Base-by-base conservation (phyloP, 2,888 invertebrate species). In the Embidobia sp. region DNA sequence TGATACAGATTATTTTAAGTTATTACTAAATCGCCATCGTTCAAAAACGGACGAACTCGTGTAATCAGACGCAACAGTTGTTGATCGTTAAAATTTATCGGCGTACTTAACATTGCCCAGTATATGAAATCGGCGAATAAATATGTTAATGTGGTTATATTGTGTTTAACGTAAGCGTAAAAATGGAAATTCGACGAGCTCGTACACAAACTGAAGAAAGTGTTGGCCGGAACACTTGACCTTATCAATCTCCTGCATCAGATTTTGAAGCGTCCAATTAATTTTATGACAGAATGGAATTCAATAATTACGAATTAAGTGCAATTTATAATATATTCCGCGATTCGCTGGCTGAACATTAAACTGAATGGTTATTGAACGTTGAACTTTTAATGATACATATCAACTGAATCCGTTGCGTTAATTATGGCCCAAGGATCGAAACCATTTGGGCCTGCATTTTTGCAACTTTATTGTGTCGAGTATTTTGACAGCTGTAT, bases 251-350 rank as follows among this genome's bases (percentile, higher is more conserved):
- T 48, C 26, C 48, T 19, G 27, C 37, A 67, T 67, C 55, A 18
- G 13, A 48, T 48, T 55, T 37, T 48, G 8, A n/a, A 57, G n/a
- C 42, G 27, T 10, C 40, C 29, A 67, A 48, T 67, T 67, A 67
- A 67, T 67, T 67, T 57, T 57, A 55, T 40, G 48, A 22, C 40
- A 16, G 5, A 29, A 15, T 29, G 35, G 33, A 67, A 67, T 67
- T 67, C 48, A 48, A 57, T 67, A 57, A 67, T 57, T 67, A 29
- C 57, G 18, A 67, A 67, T 48, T 48, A 67, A 48, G 57, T 48
- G 57, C 67, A 57, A 67, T 67, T 57, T 57, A 67, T 67, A 57
- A 67, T 57, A 67, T 48, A 48, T 67, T 29, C 67, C 37, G 15
- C 16, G 22, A 35, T 48, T 42, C 18, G 15, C 44, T 35, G 33